Conservation (phyloP, 1,140 invertebrate genomes). For the Hycleus cichorii region DNA sequence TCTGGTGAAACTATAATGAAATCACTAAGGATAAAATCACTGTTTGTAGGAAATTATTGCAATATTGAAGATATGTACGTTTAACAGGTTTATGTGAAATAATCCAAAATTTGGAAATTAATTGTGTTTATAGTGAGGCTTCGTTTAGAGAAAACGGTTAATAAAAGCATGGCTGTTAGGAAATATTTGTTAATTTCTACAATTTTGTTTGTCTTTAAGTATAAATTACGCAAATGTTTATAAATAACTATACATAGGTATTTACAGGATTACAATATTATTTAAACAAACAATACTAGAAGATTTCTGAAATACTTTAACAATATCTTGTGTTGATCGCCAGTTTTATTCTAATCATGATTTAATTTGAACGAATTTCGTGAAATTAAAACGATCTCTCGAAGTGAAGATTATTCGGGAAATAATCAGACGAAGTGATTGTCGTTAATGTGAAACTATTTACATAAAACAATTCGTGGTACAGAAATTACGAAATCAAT, state of each 20-base stretch:
- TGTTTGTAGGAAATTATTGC: conserved; percentile 12
- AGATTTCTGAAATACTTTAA: conserved; percentile 24
- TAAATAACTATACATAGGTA: conserved; percentile 42
- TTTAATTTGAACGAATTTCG: background rate
- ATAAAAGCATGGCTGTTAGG: conserved; percentile 20
- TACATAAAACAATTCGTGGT: background rate
- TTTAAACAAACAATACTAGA: conserved; percentile 23
- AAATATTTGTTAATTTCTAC: conserved; percentile 23
- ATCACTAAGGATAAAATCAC: background rate
- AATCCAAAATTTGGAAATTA: background rate
- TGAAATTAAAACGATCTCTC: background rate
- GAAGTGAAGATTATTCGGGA: background rate
- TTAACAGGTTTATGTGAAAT: background rate
- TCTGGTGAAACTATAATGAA: conserved; percentile 9
- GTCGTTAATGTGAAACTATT: conserved; percentile 19
- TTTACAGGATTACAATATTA: conserved; percentile 33
- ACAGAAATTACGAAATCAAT: conserved; percentile 1
- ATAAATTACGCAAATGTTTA: conserved; percentile 27
- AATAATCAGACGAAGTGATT: conserved; percentile 20
- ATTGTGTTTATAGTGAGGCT: background rate
- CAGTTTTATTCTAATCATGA: background rate
- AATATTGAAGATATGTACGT: conserved; percentile 22
- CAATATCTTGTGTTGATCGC: conserved; percentile 10
- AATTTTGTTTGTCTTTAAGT: conserved; percentile 5
- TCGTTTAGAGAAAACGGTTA: background rate